Evolutionary conservation across 2,888 invertebrate species (phyloP), one percentile per base, ranked within the genome.

Genomic region (Eupelmus urozonus): DNA sequence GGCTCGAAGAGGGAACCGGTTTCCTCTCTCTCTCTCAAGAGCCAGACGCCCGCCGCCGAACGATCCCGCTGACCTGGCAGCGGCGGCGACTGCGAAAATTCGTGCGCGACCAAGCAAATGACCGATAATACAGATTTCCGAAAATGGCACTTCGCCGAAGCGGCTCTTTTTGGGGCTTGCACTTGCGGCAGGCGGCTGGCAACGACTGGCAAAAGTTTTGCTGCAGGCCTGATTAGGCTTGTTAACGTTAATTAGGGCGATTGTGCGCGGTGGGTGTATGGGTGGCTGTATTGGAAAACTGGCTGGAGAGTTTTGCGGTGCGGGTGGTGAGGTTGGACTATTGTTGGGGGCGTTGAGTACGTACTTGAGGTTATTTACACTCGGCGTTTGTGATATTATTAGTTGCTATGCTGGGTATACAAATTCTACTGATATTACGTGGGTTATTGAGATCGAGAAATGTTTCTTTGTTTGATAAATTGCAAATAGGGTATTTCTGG

Each of bases 231-330:
- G 16, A 34, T 57, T 65, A 16, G 55, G 42, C 65, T 62, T 57
- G 40, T 76, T 65, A 70, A 40, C 63, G 11, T 57, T 65, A 63
- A 76, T 76, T 70, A 70, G 55, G 18, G 27, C 23, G 11, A 3
- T 23, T 40, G 3, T 51, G 27, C 45, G 25, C 11, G n/a, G n/a
- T n/a, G n/a, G 5, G 27, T 23, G 11, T 25, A 63, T 25, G 27
- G 16, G 0, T 27, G 0, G 57, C 57, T 20, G n/a, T n/a, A n/a
- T n/a, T n/a, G n/a, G n/a, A n/a, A n/a, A n/a, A n/a, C n/a, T n/a
- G n/a, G n/a, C n/a, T n/a, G n/a, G n/a, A n/a, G n/a, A n/a, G n/a
- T n/a, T n/a, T n/a, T n/a, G n/a, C n/a, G n/a, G n/a, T n/a, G n/a
- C n/a, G n/a, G n/a, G n/a, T n/a, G n/a, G n/a, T n/a, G n/a, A n/a